phyloP scores from a whole-genome alignment of 2,113 vertebrate species.

The Puffinus mauretanicus region DNA sequence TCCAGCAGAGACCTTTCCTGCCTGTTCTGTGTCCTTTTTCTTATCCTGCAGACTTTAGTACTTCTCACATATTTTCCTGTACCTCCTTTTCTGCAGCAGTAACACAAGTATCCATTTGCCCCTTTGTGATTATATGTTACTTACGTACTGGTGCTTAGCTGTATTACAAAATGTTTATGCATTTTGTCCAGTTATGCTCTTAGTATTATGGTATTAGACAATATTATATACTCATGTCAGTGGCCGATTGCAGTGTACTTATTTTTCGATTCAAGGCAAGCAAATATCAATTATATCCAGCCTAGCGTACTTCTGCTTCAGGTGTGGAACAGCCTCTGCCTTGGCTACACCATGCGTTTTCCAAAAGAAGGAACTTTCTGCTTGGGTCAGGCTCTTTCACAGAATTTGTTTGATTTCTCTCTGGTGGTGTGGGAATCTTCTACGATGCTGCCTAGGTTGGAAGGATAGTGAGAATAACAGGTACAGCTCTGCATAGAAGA shows the following conservation, averaged over 20 bases:
- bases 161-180: not conserved
- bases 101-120: not conserved
- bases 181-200: not conserved
- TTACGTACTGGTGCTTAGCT: not conserved
- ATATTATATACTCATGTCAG: not conserved
- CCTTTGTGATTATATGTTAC: not conserved
- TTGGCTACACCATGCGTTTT: not conserved
- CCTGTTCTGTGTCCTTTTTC: not conserved
- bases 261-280: not conserved
- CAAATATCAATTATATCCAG: not conserved
- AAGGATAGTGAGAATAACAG: not conserved
- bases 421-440: not conserved
- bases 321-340: not conserved
- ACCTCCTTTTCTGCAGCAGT: not conserved
- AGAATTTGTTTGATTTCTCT: not conserved
- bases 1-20: not conserved
- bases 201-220: not conserved
- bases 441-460: not conserved
- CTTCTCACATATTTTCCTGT: not conserved
- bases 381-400: not conserved
- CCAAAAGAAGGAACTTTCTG: not conserved
- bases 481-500: not conserved
- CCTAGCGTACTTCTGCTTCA: accelerated
- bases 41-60: not conserved
- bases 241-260: not conserved